Evolutionary conservation across 2,888 invertebrate species (phyloP), one percentile per base, ranked within the genome.

Genomic region (Drosophila siamana): DNA sequence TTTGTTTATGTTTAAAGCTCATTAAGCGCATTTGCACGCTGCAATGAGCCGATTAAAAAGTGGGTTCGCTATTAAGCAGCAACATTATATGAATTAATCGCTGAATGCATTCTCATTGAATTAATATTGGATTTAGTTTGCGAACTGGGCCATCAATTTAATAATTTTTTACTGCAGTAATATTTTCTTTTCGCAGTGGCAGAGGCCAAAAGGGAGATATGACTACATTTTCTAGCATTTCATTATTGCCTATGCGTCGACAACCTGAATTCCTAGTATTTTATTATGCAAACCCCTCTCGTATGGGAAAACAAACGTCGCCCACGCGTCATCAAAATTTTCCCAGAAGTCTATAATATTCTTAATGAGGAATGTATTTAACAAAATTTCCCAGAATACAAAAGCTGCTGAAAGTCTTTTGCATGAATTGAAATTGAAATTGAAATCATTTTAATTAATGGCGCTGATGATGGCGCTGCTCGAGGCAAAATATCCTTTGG

Each of bases 121-220:
- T 84, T 86, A 80, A 80, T 83, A 74, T 74, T 69, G 76, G 67
- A 86, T 70, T 86, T 80, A 67, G 67, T 40, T 57, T 41, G 59
- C 55, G 59, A 54, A 33, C n/a, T 28, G 11, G 57, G 57, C 15
- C 24, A 28, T 51, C 26, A 38, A 54, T 54, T 63, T 36, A 30
- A 30, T 30, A 44, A 54, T 50, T 56, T 54, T 41, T 62, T n/a
- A 33, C 33, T 4, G n/a, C 33, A 33, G n/a, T 13, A 13, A 24
- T 19, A 4, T 40, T 48, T 16, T 8, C 33, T 8, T 40, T 26
- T 2, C 4, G 0, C 59, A 30, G 51, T 8, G 30, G n/a, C 38
- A 33, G 16, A 36, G 4, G 22, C 13, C 9, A 26, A n/a, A 7
- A 11, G 5, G 33, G 11, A n/a, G 33, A 33, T 4, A n/a, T n/a